Evolutionary conservation across 92 coral and sea anemone genomes (phyloP), one percentile per base, ranked within the genome.

Genomic region (Phenganax marumi): DNA sequence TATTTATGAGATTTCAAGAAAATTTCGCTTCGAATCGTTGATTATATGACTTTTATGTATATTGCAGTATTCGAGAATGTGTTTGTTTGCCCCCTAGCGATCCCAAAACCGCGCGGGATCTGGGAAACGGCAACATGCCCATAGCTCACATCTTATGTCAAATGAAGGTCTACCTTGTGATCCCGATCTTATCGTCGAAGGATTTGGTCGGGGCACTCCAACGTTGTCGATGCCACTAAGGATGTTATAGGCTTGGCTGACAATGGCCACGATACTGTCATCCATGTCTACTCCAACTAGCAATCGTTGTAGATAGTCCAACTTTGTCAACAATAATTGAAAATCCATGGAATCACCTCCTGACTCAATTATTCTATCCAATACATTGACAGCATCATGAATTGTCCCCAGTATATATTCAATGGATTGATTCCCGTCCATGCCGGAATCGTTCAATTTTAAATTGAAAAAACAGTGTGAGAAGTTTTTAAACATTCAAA

Each of bases 81-180:
- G n/a, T n/a, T n/a, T n/a, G n/a, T n/a, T n/a, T n/a, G n/a, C n/a
- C n/a, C n/a, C n/a, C n/a, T n/a, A n/a, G n/a, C n/a, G n/a, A n/a
- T n/a, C n/a, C n/a, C n/a, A n/a, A n/a, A n/a, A n/a, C n/a, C n/a
- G n/a, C n/a, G n/a, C n/a, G n/a, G n/a, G n/a, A n/a, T n/a, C n/a
- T n/a, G n/a, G n/a, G n/a, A n/a, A n/a, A n/a, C n/a, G n/a, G n/a
- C n/a, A n/a, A n/a, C n/a, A n/a, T n/a, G n/a, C n/a, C n/a, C n/a
- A 17, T 77, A 57, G 82, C 16, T 77, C 70, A n/a, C 39, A 69
- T 48, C 60, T 77, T 10, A 77, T 58, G 60, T 77, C 82, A n/a
- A 23, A 77, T 25, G 82, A 62, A 39, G 82, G 82, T 77, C 70
- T 23, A 26, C 70, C 70, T 18, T 54, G 82, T 52, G 19, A 57